Base-by-base conservation (phyloP, 2,888 invertebrate genomes). In the Philaethria dido region DNA sequence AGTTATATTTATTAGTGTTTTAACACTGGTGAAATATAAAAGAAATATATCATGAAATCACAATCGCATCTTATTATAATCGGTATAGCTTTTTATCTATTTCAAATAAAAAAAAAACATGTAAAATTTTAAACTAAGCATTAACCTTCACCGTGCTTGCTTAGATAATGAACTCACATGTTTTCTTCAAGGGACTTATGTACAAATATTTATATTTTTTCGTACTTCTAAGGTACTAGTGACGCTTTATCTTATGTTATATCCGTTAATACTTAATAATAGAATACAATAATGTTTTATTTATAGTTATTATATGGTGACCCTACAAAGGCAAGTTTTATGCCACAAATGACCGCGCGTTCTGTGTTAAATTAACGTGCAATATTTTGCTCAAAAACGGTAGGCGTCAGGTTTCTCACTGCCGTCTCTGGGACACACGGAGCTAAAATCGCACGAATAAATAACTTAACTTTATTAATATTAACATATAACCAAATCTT, bases 331-430 rank as follows among this genome's bases (percentile, higher is more conserved):
- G 67, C 66, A 69, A 71, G 75, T 72, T 74, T 74, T 76, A 76
- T 74, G 76, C 84, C 88, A 81, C 89, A 88, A 90, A 89, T 87
- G 89, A 87, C 86, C 84, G 80, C 71, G 74, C 77, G 72, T 64
- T 69, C 84, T 82, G 89, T 85, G 89, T 82, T 92, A 92, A 92
- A 92, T 92, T 90, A 92, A 92, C 92, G 92, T 89, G 88, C 89
- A 88, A 85, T 90, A 91, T 89, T 91, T 91, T 89, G 88, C 86
- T 87, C 85, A 85, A 89, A 91, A 92, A 88, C 85, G 85, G 86
- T 86, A 85, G 83, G 91, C 83, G 86, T 92, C 92, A 81, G 81
- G 90, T 92, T 92, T 86, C 92, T 81, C 80, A 75, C 69, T 54
- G 55, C 55, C 80, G 82, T 85, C 83, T 78, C 78, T 75, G 73